Evolutionary conservation across 2,797 vertebrate genomes (phyloP).

Genomic region (Melanotaenia pygmaea): DNA sequence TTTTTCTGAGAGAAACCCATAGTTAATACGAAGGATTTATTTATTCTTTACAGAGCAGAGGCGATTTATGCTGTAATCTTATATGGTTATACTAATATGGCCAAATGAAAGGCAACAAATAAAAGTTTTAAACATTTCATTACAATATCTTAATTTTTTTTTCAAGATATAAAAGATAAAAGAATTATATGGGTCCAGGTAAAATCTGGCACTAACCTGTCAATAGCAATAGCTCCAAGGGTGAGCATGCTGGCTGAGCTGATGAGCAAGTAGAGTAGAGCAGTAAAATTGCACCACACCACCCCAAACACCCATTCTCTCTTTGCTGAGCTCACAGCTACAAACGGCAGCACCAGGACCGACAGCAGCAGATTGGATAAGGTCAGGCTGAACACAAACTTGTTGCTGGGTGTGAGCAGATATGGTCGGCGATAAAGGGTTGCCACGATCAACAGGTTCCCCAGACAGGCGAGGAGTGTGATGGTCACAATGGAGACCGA

Average conservation of each 20-base stretch:
- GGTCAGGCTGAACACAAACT: slow-evolving; percentile 98
- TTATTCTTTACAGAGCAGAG: too few species aligned
- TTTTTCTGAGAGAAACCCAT: too few species aligned
- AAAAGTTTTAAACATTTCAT: background rate
- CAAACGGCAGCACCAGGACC: slow-evolving; percentile 92
- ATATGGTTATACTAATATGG: background rate
- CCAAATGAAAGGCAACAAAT: background rate
- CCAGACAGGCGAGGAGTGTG: slow-evolving; percentile 91
- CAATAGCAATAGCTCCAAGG: slow-evolving; percentile 94
- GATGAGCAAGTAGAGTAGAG: slow-evolving; percentile 95
- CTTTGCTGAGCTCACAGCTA: slow-evolving; percentile 90
- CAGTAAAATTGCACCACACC: slow-evolving; percentile 99
- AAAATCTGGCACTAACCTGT: slow-evolving; percentile 85
- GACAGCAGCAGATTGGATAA: slow-evolving; percentile 95
- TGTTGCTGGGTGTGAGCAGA: slow-evolving; percentile 97
- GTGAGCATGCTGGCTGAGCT: slow-evolving; percentile 99
- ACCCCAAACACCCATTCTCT: slow-evolving; percentile 97
- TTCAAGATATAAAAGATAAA: background rate
- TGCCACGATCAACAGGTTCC: slow-evolving; percentile 91
- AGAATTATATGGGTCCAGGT: background rate
- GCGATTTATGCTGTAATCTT: too few species aligned
- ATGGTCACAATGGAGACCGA: slow-evolving; percentile 91
- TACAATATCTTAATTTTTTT: background rate
- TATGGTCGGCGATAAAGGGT: slow-evolving; percentile 96
- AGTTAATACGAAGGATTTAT: too few species aligned